Evolutionary conservation across 2,797 vertebrate genomes (phyloP).

Genomic region (Carapus acus): DNA sequence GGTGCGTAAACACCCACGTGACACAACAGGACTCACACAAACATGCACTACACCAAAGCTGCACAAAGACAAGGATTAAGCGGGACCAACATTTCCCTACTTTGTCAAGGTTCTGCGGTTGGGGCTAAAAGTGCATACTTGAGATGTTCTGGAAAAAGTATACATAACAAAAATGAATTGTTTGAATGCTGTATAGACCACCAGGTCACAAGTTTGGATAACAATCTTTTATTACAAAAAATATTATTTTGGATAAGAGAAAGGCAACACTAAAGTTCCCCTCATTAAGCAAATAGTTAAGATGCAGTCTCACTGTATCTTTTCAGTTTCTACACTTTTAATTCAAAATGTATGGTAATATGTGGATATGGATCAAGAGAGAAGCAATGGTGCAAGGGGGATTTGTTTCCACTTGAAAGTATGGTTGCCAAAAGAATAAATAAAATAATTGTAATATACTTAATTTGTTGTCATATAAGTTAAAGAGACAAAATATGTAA

Average conservation of each 20-base stretch:
- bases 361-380: constrained; percentile 16
- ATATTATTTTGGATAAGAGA: constrained; percentile 46
- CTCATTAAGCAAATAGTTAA: constrained; percentile 35
- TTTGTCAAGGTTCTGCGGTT: constrained; percentile 38
- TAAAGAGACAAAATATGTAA: constrained; percentile 38
- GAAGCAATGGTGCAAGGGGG: constrained; percentile 24
- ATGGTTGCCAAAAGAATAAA: constrained; percentile 53
- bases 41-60: constrained; percentile 25
- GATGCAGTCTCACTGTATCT: constrained; percentile 16
- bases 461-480: constrained; percentile 56
- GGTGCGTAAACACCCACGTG: constrained; percentile 40
- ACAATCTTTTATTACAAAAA: constrained; percentile 72
- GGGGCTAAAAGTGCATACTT: constrained; percentile 22
- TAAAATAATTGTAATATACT: constrained; percentile 52
- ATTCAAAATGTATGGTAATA: constrained; percentile 24
- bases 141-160: constrained; percentile 30
- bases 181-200: constrained; percentile 34
- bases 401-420: constrained; percentile 22
- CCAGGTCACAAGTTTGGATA: constrained; percentile 14
- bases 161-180: constrained; percentile 14
- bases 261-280: constrained; percentile 20
- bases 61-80: constrained; percentile 41
- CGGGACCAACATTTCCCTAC: constrained; percentile 49
- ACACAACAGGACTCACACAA: constrained; percentile 33
- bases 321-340: constrained; percentile 9